Evolutionary conservation across 2,888 invertebrate species (phyloP), one percentile per base, ranked within the genome.

Genomic region (Spicauda simplicius): DNA sequence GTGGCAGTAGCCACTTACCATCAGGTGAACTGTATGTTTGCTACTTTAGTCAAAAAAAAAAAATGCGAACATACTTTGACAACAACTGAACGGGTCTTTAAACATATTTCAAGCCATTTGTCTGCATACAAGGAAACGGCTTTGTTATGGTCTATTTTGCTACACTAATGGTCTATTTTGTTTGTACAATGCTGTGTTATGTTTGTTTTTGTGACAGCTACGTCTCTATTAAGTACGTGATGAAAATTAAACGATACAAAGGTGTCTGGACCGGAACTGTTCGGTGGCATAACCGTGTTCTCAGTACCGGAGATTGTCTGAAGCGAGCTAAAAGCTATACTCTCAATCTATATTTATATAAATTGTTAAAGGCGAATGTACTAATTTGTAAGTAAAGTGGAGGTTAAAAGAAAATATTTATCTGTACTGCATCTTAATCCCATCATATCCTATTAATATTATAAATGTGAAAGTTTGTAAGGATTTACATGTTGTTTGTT

Each of bases 161-260:
- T 25, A 50, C 25, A 25, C 25, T 25, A 25, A 25, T 25, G 25
- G 25, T 5, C 25, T 25, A 5, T 25, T 58, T 12, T 56, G 16
- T 57, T 64, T 50, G 30, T 8, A 18, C 33, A 50, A 6, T 14
- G 14, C 18, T 12, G 48, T 53, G 30, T 45, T n/a, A 53, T 55
- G 16, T 61, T 30, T 45, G 50, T 25, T 63, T 53, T 66, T 61
- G 25, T 71, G 71, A 72, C 70, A 71, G 70, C 53, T 65, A 73
- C 73, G 73, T 72, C 76, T 76, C 70, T 74, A 77, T 77, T 75
- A 74, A 73, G 70, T 71, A 76, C 77, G 77, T 75, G 77, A 76
- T 69, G 77, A 74, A 74, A 76, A 68, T 68, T 70, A 60, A 70
- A 76, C 70, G 71, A 25, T 25, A 64, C 58, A 45, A 64, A 50